Conservation (phyloP, 2,888 invertebrate genomes). For the Tortrix viridana region DNA sequence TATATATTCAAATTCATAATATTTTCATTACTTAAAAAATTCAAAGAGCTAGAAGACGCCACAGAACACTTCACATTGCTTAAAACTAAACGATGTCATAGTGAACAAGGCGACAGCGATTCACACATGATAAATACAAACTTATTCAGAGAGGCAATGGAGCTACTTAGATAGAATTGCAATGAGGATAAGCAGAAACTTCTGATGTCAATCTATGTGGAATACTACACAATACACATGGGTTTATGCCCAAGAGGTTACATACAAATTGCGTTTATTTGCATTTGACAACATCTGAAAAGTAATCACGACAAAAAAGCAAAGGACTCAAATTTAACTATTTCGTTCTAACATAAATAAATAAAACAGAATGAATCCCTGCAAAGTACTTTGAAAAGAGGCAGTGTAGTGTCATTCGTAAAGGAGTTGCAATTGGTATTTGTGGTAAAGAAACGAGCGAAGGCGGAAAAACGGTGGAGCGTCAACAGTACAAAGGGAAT, state of each 20-base stretch:
- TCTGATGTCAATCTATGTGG: slow-evolving; percentile 21
- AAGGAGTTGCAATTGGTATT: slow-evolving; percentile 60
- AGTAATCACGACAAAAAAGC: too few species aligned
- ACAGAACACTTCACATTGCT: slow-evolving; percentile 39
- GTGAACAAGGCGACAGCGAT: slow-evolving; percentile 62
- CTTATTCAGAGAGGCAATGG: slow-evolving; percentile 53
- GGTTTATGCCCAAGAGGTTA: not conserved
- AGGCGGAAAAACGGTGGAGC: slow-evolving; percentile 60
- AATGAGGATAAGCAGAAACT: slow-evolving; percentile 52
- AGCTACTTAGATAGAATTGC: slow-evolving; percentile 63
- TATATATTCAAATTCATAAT: too few species aligned
- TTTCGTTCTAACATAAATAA: not conserved
- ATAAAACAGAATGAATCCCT: not conserved
- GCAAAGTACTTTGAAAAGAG: slow-evolving; percentile 39
- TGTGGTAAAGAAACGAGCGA: slow-evolving; percentile 60
- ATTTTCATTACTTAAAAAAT: too few species aligned
- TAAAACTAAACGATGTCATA: slow-evolving; percentile 62
- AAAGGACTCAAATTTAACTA: slow-evolving; percentile 1
- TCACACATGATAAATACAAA: slow-evolving; percentile 69
- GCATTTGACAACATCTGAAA: too few species aligned
- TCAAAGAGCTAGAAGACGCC: too few species aligned
- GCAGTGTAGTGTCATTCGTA: slow-evolving; percentile 44
- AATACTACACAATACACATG: too few species aligned
- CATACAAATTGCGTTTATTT: slow-evolving; percentile 21
- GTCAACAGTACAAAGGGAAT: slow-evolving; percentile 62